Evolutionary conservation across 2,888 invertebrate genomes (phyloP).

Genomic region (Empis stercorea): DNA sequence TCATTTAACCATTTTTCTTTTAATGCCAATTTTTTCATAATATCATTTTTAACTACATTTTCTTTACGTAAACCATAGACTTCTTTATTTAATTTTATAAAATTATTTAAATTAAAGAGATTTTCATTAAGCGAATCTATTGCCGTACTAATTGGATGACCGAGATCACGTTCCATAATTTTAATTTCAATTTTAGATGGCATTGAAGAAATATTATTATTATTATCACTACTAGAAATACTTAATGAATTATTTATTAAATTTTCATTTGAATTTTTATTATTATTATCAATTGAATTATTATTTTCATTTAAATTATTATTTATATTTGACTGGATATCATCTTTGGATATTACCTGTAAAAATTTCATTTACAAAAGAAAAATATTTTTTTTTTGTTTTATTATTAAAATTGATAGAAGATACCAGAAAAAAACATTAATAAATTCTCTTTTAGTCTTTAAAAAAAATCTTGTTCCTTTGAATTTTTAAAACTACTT

Average conservation of each 20-base stretch:
- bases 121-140: slow-evolving; percentile 35
- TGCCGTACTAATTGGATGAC: slow-evolving; percentile 26
- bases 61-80: slow-evolving; percentile 32
- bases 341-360: slow-evolving; percentile 15
- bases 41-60: slow-evolving; percentile 32
- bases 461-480: too few species aligned
- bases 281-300: slow-evolving; percentile 8
- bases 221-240: not conserved
- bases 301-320: slow-evolving; percentile 4
- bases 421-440: too few species aligned
- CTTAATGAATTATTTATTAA: not conserved
- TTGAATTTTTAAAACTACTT: too few species aligned
- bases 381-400: not conserved
- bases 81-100: slow-evolving; percentile 35
- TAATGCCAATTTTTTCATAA: slow-evolving; percentile 31
- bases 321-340: slow-evolving; percentile 10
- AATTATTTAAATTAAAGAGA: slow-evolving; percentile 31
- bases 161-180: slow-evolving; percentile 28
- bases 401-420: not conserved
- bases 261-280: slow-evolving; percentile 4
- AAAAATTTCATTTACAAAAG: not conserved
- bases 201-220: slow-evolving; percentile 11
- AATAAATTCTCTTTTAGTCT: too few species aligned
- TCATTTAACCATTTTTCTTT: slow-evolving; percentile 36
- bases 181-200: slow-evolving; percentile 25